Percentiles rank a stretch among this genome's conserved stretches.
Conservation (phyloP, 2,888 invertebrate species). For the Mesoligia furuncula region DNA sequence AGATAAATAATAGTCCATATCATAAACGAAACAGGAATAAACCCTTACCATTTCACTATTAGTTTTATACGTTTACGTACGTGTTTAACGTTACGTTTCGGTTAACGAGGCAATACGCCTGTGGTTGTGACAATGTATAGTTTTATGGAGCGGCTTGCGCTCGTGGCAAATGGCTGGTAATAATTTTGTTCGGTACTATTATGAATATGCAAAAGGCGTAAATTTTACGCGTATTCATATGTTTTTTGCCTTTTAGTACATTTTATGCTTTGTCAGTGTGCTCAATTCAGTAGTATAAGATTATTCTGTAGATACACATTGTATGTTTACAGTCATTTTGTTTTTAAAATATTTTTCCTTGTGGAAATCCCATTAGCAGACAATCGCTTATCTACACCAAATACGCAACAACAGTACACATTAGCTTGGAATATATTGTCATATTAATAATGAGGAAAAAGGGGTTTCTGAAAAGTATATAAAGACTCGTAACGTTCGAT, state of each 20-base stretch:
- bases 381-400: not conserved
- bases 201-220: slow-evolving; percentile 46
- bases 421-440: not conserved
- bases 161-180: slow-evolving; percentile 22
- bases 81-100: slow-evolving; percentile 28
- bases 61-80: slow-evolving; percentile 41
- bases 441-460: not conserved
- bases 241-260: not conserved
- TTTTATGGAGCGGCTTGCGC: slow-evolving; percentile 24
- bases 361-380: not conserved
- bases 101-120: slow-evolving; percentile 42
- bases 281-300: not conserved
- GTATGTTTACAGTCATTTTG: not conserved
- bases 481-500: not conserved
- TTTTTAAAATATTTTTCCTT: not conserved
- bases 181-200: slow-evolving; percentile 11
- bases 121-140: slow-evolving; percentile 17
- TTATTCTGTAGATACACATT: not conserved
- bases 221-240: slow-evolving; percentile 20
- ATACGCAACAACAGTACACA: not conserved
- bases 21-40: slow-evolving; percentile 26
- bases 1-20: not conserved
- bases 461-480: not conserved
- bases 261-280: slow-evolving; percentile 4
- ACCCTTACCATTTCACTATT: slow-evolving; percentile 33